Evolutionary conservation across 2,888 invertebrate genomes (phyloP).

Genomic region (Dolomedes plantarius): DNA sequence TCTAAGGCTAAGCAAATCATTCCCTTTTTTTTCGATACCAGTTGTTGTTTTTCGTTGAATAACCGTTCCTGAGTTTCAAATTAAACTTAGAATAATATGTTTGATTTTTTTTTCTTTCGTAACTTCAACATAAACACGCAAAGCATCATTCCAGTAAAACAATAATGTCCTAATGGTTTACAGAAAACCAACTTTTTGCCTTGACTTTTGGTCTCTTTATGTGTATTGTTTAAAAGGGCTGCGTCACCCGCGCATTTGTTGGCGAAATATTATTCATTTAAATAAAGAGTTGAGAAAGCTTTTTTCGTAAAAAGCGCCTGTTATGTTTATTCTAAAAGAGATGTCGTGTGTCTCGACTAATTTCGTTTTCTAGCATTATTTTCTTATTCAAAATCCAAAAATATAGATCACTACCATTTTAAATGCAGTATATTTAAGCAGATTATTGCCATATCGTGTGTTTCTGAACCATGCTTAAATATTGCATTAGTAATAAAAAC

Average conservation of each 20-base stretch:
- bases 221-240: neutral
- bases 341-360: neutral
- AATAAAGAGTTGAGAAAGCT: neutral
- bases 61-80: neutral
- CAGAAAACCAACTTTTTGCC: neutral
- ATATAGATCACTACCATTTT: no score
- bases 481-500: no score
- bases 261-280: neutral
- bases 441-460: no score
- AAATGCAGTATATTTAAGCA: no score
- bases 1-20: neutral
- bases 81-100: conserved; percentile 9
- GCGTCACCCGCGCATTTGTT: neutral
- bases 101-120: neutral
- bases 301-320: neutral
- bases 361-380: neutral
- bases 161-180: neutral
- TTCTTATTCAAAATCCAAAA: neutral
- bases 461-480: no score
- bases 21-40: neutral
- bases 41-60: neutral
- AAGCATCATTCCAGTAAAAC: neutral
- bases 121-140: neutral
- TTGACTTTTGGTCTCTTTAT: neutral
- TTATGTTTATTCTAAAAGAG: neutral